Evolutionary conservation across 2,113 vertebrate genomes (phyloP).

Genomic region (Thomomys bottae): DNA sequence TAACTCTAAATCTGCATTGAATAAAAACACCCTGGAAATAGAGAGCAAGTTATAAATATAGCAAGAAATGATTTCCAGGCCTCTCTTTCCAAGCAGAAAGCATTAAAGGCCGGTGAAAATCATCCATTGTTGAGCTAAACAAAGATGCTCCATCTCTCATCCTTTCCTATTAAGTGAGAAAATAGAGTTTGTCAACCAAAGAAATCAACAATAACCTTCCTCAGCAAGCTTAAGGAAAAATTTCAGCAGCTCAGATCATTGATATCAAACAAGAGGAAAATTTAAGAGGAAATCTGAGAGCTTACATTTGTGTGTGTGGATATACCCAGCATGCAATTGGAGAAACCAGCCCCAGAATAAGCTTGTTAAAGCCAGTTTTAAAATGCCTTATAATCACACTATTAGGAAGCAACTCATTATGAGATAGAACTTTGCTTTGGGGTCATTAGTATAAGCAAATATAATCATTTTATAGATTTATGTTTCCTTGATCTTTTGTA

Average conservation of each 20-base stretch:
- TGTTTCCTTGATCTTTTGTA: conserved; percentile 14
- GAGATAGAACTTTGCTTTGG: conserved; percentile 39
- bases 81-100: conserved; percentile 50
- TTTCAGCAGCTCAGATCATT: background rate
- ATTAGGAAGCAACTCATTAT: conserved; percentile 51
- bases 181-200: background rate
- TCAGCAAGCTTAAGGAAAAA: background rate
- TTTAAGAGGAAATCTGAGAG: too few relatives aligned
- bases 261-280: conserved; percentile 19
- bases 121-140: conserved; percentile 38
- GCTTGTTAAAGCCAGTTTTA: conserved; percentile 19
- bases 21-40: conserved; percentile 33
- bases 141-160: conserved; percentile 40
- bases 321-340: background rate
- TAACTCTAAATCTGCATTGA: conserved; percentile 53
- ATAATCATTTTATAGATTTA: conserved; percentile 26
- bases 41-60: conserved; percentile 53
- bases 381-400: background rate
- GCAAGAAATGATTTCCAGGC: conserved; percentile 63
- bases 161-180: conserved; percentile 29
- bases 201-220: conserved; percentile 40
- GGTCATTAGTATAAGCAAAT: background rate
- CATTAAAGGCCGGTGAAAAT: conserved; percentile 48
- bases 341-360: background rate
- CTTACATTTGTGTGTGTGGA: background rate